phyloP scores from a whole-genome alignment of 2,797 vertebrate species.

The Allobates femoralis region DNA sequence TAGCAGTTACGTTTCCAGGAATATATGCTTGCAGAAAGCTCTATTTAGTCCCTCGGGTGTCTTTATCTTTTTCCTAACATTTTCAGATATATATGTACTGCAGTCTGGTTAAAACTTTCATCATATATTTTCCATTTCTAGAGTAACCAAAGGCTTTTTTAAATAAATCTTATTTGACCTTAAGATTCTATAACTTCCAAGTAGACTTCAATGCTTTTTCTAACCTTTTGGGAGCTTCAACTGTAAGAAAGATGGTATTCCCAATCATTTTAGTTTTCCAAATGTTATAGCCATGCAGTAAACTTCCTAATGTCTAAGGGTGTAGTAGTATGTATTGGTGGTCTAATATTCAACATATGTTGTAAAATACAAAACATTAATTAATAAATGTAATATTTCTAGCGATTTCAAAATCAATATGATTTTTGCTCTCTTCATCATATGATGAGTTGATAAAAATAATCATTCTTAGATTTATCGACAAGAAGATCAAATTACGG shows the following conservation, averaged over 20 bases:
- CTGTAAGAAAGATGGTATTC: not conserved
- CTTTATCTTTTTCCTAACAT: slow-evolving; percentile 33
- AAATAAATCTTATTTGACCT: slow-evolving; percentile 54
- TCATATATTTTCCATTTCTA: slow-evolving; percentile 45
- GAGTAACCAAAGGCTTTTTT: slow-evolving; percentile 51
- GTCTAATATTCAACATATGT: not conserved
- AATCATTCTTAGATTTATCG: not conserved
- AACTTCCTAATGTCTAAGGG: not conserved
- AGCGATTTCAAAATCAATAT: not conserved
- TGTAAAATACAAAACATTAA: not conserved
- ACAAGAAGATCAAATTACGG: not conserved
- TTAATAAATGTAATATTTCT: not conserved
- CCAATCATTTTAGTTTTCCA: not conserved
- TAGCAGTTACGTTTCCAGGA: slow-evolving; percentile 28
- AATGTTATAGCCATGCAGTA: not conserved
- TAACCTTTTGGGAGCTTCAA: not conserved
- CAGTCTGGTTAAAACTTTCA: slow-evolving; percentile 22
- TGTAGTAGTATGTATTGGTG: not conserved
- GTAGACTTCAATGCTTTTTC: not conserved
- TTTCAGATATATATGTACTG: slow-evolving; percentile 30
- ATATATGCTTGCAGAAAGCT: slow-evolving; percentile 30
- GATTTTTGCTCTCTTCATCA: not conserved
- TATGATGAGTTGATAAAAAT: not conserved
- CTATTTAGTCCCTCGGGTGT: slow-evolving; percentile 35
- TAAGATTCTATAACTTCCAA: slow-evolving; percentile 43